Conservation (phyloP, 2,113 vertebrate species). For the Malurus cyaneus region DNA sequence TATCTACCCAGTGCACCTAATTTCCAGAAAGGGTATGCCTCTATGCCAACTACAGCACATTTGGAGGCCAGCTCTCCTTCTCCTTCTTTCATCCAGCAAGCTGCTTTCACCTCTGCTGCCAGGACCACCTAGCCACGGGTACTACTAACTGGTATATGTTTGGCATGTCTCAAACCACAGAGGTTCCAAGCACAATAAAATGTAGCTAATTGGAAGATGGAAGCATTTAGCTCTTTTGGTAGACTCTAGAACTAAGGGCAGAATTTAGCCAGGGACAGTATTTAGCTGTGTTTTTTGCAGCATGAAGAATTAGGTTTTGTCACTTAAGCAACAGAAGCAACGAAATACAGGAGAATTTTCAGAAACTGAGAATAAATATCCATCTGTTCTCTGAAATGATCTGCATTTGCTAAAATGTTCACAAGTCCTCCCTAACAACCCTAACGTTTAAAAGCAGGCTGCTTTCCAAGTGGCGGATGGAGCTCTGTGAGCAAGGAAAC, state of each 20-base stretch:
- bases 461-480: constrained; percentile 2
- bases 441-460: background rate
- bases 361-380: background rate
- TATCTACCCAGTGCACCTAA: background rate
- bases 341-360: background rate
- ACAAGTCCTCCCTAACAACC: background rate
- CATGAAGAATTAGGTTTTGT: background rate
- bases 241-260: background rate
- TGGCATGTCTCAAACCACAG: background rate
- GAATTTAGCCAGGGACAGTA: background rate
- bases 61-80: background rate
- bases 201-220: background rate
- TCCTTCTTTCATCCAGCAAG: background rate
- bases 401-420: background rate
- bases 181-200: constrained; percentile 18
- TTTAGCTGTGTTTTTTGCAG: background rate
- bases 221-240: background rate
- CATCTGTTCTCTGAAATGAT: background rate
- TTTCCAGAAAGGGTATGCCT: background rate
- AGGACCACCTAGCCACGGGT: constrained; percentile 11
- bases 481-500: constrained; percentile 21
- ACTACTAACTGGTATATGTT: background rate
- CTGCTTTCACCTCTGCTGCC: background rate
- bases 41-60: background rate
- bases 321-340: background rate